These are phyloP conservation scores for Hemitrygon akajei DNA, from an alignment of 2,797 vertebrate species.

Conservation along the genomic window DNA sequence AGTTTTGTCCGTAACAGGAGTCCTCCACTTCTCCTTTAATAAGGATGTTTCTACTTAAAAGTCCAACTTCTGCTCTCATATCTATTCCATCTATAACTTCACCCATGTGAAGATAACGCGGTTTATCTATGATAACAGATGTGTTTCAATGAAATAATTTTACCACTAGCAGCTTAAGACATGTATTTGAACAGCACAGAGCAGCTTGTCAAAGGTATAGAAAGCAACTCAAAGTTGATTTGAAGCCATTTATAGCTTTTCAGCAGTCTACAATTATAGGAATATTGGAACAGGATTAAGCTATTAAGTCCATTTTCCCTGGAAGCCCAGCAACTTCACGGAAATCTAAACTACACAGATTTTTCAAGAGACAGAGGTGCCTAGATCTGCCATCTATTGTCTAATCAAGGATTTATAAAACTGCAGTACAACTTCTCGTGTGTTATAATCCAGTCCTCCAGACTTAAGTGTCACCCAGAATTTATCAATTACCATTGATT, in stretches of 20 bases:
- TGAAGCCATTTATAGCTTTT: neutral
- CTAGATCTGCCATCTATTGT: too few species aligned
- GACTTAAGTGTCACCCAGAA: too few species aligned
- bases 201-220: neutral
- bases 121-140: conserved; percentile 50
- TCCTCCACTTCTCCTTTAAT: conserved; percentile 53
- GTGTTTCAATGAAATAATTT: conserved; percentile 38
- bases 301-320: too few species aligned
- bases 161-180: neutral
- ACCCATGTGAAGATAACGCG: conserved; percentile 47
- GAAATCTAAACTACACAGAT: too few species aligned
- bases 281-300: too few species aligned
- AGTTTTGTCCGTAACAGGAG: conserved; percentile 47
- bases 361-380: too few species aligned
- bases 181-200: conserved; percentile 25
- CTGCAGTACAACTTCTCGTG: too few species aligned
- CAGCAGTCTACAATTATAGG: neutral
- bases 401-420: too few species aligned
- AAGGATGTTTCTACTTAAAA: conserved; percentile 48
- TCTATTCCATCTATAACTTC: conserved; percentile 48
- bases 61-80: conserved; percentile 48
- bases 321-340: too few species aligned
- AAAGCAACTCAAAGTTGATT: neutral
- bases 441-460: too few species aligned
- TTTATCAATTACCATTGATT: too few species aligned